Evolutionary conservation across 2,797 vertebrate species (phyloP).

Genomic region (Myioborus melanocephalus): DNA sequence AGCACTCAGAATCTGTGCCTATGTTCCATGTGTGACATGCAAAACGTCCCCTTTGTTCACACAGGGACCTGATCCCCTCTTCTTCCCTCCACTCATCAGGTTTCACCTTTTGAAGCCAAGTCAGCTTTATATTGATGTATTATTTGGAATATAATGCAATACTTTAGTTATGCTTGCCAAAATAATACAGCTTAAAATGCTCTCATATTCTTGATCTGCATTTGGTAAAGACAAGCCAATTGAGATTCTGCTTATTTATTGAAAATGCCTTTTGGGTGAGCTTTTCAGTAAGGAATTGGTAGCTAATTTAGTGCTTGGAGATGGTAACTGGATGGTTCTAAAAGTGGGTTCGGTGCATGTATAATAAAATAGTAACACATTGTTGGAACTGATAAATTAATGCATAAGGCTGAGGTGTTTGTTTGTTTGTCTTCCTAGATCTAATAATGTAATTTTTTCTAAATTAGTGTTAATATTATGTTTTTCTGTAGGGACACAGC

Average conservation of each 20-base stretch:
- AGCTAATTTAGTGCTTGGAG: not conserved
- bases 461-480: not conserved
- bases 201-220: not conserved
- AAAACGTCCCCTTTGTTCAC: not conserved
- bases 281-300: not conserved
- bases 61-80: not conserved
- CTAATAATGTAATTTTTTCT: not conserved
- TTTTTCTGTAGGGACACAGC: not conserved
- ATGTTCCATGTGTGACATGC: not conserved
- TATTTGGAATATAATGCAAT: not conserved
- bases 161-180: not conserved
- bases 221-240: not conserved
- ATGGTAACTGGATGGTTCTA: not conserved
- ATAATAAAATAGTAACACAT: not conserved
- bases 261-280: not conserved
- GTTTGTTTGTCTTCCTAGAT: not conserved
- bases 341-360: not conserved
- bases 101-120: not conserved
- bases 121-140: not conserved
- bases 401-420: not conserved
- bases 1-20: not conserved
- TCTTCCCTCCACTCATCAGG: not conserved
- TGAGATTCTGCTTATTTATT: not conserved
- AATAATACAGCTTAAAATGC: not conserved
- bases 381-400: not conserved